Evolutionary conservation across 2,888 invertebrate genomes (phyloP).

Genomic region (Plebejus argus): DNA sequence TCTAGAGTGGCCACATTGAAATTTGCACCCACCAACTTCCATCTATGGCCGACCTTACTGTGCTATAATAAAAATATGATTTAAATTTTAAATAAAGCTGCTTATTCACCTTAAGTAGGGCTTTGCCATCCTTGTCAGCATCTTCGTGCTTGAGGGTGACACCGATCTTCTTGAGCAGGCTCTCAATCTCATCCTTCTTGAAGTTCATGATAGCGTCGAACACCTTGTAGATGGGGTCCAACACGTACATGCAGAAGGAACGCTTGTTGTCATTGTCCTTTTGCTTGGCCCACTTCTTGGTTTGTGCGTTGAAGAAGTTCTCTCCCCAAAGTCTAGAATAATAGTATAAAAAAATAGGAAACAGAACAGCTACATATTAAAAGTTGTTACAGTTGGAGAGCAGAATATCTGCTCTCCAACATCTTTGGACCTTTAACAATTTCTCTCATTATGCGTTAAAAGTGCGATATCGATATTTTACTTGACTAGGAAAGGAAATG

Average conservation of each 20-base stretch:
- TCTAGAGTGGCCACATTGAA: no score
- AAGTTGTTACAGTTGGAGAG: no score
- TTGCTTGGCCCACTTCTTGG: slow-evolving; percentile 98
- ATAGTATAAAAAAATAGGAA: slow-evolving; percentile 25
- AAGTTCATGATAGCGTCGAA: slow-evolving; percentile 91
- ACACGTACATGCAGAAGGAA: slow-evolving; percentile 99
- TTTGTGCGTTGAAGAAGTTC: slow-evolving; percentile 98
- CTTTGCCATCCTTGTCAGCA: slow-evolving; percentile 97
- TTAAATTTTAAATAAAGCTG: no score
- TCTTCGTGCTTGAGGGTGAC: slow-evolving; percentile 97
- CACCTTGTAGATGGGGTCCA: slow-evolving; percentile 99
- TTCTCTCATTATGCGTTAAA: no score
- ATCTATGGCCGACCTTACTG: no score
- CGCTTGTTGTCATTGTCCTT: slow-evolving; percentile 95
- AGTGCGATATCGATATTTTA: no score
- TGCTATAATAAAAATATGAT: no score
- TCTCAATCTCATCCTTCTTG: slow-evolving; percentile 96
- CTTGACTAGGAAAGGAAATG: no score
- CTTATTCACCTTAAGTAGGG: slow-evolving; percentile 88
- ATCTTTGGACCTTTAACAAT: no score
- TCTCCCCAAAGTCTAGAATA: slow-evolving; percentile 93
- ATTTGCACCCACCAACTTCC: no score
- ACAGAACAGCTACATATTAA: neutral
- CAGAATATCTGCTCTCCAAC: no score
- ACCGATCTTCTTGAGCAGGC: slow-evolving; percentile 93